Percentiles rank a stretch among this genome's conserved stretches.
Evolutionary conservation across 2,113 vertebrate genomes (phyloP).

Genomic region (Platycercus adscitus): DNA sequence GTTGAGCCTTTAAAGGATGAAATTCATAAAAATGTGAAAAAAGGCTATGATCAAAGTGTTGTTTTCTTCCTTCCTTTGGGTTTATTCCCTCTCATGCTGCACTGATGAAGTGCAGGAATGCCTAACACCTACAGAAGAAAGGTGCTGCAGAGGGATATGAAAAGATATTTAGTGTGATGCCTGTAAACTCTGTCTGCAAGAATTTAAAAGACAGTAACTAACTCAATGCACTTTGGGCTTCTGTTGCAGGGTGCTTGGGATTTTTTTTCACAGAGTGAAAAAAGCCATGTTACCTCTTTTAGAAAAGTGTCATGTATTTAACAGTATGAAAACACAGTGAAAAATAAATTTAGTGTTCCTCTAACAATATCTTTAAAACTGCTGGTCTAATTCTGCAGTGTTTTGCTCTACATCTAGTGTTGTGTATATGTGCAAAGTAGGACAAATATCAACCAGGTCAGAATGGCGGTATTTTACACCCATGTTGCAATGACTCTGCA

Average conservation of each 20-base stretch:
- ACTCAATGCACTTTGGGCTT: background rate
- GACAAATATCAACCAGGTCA: background rate
- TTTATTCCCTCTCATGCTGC: background rate
- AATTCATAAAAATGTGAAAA: background rate
- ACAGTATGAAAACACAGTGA: background rate
- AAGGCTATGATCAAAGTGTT: background rate
- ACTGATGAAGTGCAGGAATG: background rate
- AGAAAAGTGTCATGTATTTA: background rate
- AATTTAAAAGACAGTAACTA: background rate
- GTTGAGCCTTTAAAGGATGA: background rate
- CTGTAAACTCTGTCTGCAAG: background rate
- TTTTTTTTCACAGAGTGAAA: background rate
- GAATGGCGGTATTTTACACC: background rate
- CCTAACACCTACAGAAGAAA: background rate
- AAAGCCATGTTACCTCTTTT: background rate
- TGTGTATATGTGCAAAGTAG: background rate
- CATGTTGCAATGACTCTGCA: background rate
- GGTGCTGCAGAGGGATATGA: background rate
- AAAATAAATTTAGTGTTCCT: background rate
- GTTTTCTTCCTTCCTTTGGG: background rate
- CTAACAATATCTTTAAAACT: background rate
- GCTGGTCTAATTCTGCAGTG: background rate
- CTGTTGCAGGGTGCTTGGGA: fast-evolving
- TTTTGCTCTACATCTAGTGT: background rate
- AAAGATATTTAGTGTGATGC: background rate